Conservation (phyloP, 2,113 vertebrate genomes). For the Siniperca chuatsi region DNA sequence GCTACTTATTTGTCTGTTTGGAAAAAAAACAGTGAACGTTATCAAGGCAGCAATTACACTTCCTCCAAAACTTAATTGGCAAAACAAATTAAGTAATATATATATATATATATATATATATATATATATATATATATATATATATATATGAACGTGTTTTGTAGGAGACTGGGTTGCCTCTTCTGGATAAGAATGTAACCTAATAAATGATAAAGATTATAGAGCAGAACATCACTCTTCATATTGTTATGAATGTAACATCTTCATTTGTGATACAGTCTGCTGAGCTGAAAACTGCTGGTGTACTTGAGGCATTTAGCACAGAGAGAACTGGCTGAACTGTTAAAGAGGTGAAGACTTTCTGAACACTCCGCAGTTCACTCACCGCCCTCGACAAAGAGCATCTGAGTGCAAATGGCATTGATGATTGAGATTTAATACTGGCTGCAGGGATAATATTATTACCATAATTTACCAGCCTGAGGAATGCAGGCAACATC, state of each 20-base stretch:
- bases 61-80: neutral
- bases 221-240: neutral
- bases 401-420: neutral
- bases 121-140: neutral
- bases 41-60: neutral
- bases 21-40: too few species aligned
- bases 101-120: neutral
- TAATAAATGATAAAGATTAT: neutral
- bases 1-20: too few species aligned
- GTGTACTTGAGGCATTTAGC: neutral
- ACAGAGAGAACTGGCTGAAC: neutral
- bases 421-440: constrained; percentile 31
- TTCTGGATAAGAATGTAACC: neutral
- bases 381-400: constrained; percentile 12
- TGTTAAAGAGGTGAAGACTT: constrained; percentile 20
- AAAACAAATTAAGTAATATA: neutral
- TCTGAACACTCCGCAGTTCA: neutral
- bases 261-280: neutral
- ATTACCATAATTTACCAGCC: neutral
- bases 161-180: neutral
- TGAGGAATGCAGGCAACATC: neutral
- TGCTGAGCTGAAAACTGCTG: neutral
- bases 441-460: constrained; percentile 9
- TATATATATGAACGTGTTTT: neutral
- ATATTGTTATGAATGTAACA: neutral